These are phyloP conservation scores for Calameuta filiformis DNA, from an alignment of 2,888 invertebrate species.

Conservation along the genomic window DNA sequence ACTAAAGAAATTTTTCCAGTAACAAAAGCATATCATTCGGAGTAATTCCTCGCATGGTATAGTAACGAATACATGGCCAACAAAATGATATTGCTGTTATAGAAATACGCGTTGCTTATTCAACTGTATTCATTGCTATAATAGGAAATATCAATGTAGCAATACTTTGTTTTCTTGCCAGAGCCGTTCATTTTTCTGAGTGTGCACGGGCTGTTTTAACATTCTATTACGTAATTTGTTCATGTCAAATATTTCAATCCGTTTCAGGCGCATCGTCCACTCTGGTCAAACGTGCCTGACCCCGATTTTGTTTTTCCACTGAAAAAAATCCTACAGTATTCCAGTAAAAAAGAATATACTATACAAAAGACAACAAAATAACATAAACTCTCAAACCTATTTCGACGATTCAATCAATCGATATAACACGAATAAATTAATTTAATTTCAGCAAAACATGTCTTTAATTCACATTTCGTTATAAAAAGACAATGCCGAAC, in stretches of 20 bases:
- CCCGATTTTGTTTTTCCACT: neutral
- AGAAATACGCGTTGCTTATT: too few relatives aligned
- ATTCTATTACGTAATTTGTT: conserved; percentile 32
- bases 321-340: neutral
- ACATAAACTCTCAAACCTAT: neutral
- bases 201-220: neutral
- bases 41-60: too few relatives aligned
- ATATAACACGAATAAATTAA: neutral
- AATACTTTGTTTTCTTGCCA: too few relatives aligned
- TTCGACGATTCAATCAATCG: neutral
- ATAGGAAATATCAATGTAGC: too few relatives aligned
- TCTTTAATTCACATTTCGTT: neutral
- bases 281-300: neutral
- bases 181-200: too few relatives aligned
- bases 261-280: neutral
- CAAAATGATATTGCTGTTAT: too few relatives aligned
- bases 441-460: neutral
- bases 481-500: neutral
- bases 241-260: conserved; percentile 5
- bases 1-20: too few relatives aligned
- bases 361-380: neutral
- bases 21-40: too few relatives aligned
- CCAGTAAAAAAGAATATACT: neutral
- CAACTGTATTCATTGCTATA: too few relatives aligned
- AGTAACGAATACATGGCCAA: too few relatives aligned